Evolutionary conservation across 2,888 invertebrate species (phyloP).

Genomic region (Orthosia gothica): DNA sequence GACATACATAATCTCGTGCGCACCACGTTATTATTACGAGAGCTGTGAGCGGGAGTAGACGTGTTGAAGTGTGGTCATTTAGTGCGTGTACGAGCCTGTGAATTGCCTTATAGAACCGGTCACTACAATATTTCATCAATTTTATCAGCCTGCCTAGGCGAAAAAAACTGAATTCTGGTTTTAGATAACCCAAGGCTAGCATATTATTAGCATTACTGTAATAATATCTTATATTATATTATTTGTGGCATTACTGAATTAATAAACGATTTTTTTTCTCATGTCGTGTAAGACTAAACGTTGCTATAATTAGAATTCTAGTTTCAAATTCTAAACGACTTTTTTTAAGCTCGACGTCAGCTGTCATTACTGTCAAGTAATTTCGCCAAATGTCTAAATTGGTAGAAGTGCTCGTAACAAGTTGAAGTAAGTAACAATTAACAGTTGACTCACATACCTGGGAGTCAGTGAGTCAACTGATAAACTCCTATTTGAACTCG

Average conservation of each 20-base stretch:
- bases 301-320: not conserved
- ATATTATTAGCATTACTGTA: not conserved
- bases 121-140: not conserved
- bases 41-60: too few species aligned
- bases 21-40: too few species aligned
- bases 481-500: constrained; percentile 56
- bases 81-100: too few species aligned
- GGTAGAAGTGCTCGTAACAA: constrained; percentile 24
- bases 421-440: constrained; percentile 58
- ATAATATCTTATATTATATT: too few species aligned
- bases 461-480: constrained; percentile 61
- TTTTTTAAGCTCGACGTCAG: not conserved
- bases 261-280: not conserved
- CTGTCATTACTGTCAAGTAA: not conserved
- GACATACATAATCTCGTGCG: too few species aligned
- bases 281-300: not conserved
- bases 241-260: not conserved
- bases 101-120: too few species aligned
- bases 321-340: not conserved
- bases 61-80: too few species aligned
- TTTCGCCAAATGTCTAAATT: constrained; percentile 17
- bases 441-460: constrained; percentile 62
- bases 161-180: not conserved
- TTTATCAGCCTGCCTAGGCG: not conserved
- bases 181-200: constrained; percentile 2